These are phyloP conservation scores for Diadema setosum DNA, from an alignment of 35 echinoderm and acorn worm species.

Conservation along the genomic window DNA sequence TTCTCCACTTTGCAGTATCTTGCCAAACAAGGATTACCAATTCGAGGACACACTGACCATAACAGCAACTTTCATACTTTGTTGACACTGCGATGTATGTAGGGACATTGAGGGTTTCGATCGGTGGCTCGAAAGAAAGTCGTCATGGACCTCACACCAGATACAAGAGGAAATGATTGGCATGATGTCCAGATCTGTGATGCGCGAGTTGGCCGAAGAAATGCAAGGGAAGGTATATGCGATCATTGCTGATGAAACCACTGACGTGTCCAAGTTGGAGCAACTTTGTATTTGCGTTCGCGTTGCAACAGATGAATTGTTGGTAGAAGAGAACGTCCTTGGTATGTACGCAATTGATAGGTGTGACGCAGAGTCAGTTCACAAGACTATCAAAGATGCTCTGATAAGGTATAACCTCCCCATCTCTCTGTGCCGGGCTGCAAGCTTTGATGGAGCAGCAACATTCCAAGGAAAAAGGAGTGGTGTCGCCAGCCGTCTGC, in stretches of 20 bases:
- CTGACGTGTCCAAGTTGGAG: constrained; percentile 3
- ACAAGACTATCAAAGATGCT: not conserved
- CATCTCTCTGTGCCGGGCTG: constrained; percentile 3
- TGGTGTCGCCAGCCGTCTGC: not conserved
- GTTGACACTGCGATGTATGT: not conserved
- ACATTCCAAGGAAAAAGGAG: constrained; percentile 10
- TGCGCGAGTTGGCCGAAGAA: not conserved
- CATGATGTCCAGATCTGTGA: constrained; percentile 3
- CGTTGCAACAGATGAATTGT: not conserved
- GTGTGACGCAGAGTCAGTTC: constrained; percentile 1
- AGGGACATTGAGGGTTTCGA: constrained; percentile 4
- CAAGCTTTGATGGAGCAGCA: constrained; percentile 3
- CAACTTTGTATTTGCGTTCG: constrained; percentile 9
- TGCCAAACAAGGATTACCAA: not conserved
- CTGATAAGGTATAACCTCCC: not conserved
- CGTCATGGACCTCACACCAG: constrained; percentile 7
- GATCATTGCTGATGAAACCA: constrained; percentile 14
- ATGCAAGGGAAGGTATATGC: not conserved
- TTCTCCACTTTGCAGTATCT: constrained; percentile 9
- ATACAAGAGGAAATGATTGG: not conserved
- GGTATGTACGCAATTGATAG: not conserved
- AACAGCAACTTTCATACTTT: constrained; percentile 1
- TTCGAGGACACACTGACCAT: not conserved
- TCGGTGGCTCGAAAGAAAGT: not conserved
- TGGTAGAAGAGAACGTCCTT: constrained; percentile 13